These are phyloP conservation scores for Guaruba guarouba DNA, from an alignment of 2,113 vertebrate genomes.

Conservation along the genomic window DNA sequence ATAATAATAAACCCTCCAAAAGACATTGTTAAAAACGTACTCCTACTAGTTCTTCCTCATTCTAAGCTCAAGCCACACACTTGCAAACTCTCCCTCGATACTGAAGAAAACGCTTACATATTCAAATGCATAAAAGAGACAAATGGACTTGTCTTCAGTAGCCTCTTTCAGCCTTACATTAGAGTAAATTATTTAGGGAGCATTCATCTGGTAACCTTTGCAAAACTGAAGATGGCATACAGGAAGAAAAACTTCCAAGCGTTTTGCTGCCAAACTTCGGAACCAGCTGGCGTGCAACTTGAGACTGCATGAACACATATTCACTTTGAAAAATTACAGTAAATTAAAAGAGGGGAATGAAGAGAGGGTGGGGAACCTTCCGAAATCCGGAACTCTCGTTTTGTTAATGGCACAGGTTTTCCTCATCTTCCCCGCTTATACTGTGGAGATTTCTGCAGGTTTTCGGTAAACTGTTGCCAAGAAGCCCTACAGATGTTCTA, in stretches of 20 bases:
- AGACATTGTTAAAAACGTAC: background rate
- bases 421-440: background rate
- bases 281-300: constrained; percentile 49
- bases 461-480: constrained; percentile 12
- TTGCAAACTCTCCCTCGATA: background rate
- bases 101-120: constrained; percentile 45
- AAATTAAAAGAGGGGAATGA: constrained; percentile 21
- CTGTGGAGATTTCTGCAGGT: background rate
- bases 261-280: constrained; percentile 43
- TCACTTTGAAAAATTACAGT: constrained; percentile 62
- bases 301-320: constrained; percentile 16
- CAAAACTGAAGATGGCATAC: constrained; percentile 39
- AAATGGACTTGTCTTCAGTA: constrained; percentile 57
- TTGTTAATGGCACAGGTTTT: background rate
- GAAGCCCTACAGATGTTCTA: constrained; percentile 2
- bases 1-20: too few relatives aligned
- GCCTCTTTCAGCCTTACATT: constrained; percentile 62
- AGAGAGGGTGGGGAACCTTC: background rate
- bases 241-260: constrained; percentile 57
- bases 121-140: constrained; percentile 61
- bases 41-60: background rate
- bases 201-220: constrained; percentile 67
- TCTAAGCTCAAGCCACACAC: background rate
- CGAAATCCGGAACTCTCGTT: constrained; percentile 25
- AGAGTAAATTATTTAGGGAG: constrained; percentile 68